Base-by-base conservation (phyloP, 2,888 invertebrate genomes). In the Hipparchia semele region DNA sequence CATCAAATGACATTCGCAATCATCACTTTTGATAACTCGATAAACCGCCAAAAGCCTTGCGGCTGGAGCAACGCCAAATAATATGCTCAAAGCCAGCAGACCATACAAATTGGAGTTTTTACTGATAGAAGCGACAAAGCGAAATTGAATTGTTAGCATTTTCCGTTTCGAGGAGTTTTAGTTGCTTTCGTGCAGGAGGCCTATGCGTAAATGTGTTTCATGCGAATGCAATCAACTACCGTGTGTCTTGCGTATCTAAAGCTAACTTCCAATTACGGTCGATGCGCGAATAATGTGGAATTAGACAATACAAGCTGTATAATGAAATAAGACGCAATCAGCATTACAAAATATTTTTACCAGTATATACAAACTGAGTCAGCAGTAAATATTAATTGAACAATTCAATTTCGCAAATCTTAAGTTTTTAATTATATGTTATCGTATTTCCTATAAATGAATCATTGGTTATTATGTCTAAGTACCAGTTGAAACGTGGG, bases 141-240 rank as follows among this genome's bases (percentile, higher is more conserved):
- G 92, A 92, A 93, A 93, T 92, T 92, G 92, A 93, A 93, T 92
- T 93, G 92, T 92, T 91, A 88, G 88, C 89, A 86, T 87, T 86
- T 87, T 90, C 90, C 89, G 89, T 91, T 90, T 83, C 83, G 85
- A 86, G 90, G 91, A 91, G 86, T 87, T 88, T 89, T 84, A 80
- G 81, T 86, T 85, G 87, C 86, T 81, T 83, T 87, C 91, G 92
- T 92, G 92, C 92, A 90, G 81, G 82, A 80, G 79, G 78, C 79
- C 79, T 80, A 82, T 81, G 80, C 78, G 75, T 79, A 78, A 73
- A 75, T 72, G 75, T 75, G 75, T 75, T 76, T 79, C 81, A 81
- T 82, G 81, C 81, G 78, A 89, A 90, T 90, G 85, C 88, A 87
- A 86, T 85, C 84, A 87, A 86, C 91, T 92, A 92, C 89, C 87